phyloP scores from a whole-genome alignment of 2,888 invertebrate species.

The Cremastobaeus sp. region DNA sequence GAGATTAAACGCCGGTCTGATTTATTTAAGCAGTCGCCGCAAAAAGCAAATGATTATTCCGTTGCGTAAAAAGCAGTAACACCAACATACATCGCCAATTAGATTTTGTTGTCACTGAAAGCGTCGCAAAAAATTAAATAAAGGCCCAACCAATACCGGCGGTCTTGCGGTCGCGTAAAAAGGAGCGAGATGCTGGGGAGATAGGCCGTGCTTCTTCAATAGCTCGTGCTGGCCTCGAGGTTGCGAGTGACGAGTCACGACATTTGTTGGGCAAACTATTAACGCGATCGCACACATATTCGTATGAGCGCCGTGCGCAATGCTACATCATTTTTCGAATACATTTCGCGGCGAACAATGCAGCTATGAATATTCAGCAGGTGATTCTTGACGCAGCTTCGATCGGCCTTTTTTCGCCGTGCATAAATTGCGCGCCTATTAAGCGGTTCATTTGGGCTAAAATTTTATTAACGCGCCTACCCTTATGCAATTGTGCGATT shows the following conservation, averaged over 20 bases:
- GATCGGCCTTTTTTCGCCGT: constrained; percentile 29
- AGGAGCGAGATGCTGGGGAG: constrained; percentile 11
- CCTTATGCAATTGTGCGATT: constrained; percentile 20
- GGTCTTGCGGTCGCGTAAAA: constrained; percentile 12
- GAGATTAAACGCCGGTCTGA: constrained; percentile 16
- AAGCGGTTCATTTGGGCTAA: constrained; percentile 40
- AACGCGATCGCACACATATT: constrained; percentile 69
- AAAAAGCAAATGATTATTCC: constrained; percentile 31
- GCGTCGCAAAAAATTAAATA: constrained; percentile 10
- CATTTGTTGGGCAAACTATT: constrained; percentile 63
- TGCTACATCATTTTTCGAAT: constrained; percentile 50
- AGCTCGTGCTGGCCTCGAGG: constrained; percentile 50
- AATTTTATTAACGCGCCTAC: constrained; percentile 39
- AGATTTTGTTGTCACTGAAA: constrained; percentile 36
- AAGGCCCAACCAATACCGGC: constrained; percentile 9
- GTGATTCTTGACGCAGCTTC: constrained; percentile 12
- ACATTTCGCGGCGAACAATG: constrained; percentile 49
- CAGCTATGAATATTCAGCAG: constrained; percentile 51
- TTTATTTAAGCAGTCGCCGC: constrained; percentile 16
- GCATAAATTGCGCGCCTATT: constrained; percentile 33
- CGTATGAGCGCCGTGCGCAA: constrained; percentile 62
- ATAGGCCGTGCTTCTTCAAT: constrained; percentile 4
- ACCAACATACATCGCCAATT: constrained; percentile 37
- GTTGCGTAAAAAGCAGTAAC: constrained; percentile 38
- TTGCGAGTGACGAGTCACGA: constrained; percentile 31